Conservation (phyloP, 2,113 vertebrate genomes). For the Panthera tigris region DNA sequence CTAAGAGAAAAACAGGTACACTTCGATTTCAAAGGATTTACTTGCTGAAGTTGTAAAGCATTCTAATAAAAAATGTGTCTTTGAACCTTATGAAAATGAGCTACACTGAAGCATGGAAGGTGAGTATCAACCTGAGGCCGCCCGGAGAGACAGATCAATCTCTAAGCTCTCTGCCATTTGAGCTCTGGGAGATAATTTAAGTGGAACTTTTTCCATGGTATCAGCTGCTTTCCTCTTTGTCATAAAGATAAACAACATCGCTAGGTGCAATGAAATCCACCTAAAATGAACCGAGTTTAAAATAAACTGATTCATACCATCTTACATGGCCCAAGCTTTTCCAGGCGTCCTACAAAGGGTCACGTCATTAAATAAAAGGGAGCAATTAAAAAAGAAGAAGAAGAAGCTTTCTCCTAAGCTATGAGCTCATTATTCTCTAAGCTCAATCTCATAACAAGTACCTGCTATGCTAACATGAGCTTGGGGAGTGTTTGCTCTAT, state of each 20-base stretch:
- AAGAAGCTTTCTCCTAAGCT: background rate
- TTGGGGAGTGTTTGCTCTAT: background rate
- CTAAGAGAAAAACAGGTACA: constrained; percentile 57
- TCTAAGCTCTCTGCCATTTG: background rate
- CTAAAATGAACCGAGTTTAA: constrained; percentile 34
- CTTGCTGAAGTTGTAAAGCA: constrained; percentile 67
- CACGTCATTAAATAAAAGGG: constrained; percentile 13
- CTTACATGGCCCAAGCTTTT: constrained; percentile 34
- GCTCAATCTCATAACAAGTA: background rate
- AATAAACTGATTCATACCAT: constrained; percentile 43
- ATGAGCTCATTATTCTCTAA: background rate
- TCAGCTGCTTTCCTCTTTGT: background rate
- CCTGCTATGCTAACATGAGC: background rate
- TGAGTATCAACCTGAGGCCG: constrained; percentile 8
- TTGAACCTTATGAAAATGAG: constrained; percentile 58
- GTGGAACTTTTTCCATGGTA: background rate
- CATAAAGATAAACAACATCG: background rate
- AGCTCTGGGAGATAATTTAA: constrained; percentile 6
- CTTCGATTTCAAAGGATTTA: constrained; percentile 55
- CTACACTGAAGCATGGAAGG: constrained; percentile 45
- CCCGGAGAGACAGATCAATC: background rate
- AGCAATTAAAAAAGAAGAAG: background rate
- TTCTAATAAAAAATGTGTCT: constrained; percentile 68
- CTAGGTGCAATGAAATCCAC: constrained; percentile 25
- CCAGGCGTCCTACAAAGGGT: background rate